A percentile compares a stretch with the other conserved stretches of the same genome.
Evolutionary conservation across 2,888 invertebrate species (phyloP).

Genomic region (Alcis repandata): DNA sequence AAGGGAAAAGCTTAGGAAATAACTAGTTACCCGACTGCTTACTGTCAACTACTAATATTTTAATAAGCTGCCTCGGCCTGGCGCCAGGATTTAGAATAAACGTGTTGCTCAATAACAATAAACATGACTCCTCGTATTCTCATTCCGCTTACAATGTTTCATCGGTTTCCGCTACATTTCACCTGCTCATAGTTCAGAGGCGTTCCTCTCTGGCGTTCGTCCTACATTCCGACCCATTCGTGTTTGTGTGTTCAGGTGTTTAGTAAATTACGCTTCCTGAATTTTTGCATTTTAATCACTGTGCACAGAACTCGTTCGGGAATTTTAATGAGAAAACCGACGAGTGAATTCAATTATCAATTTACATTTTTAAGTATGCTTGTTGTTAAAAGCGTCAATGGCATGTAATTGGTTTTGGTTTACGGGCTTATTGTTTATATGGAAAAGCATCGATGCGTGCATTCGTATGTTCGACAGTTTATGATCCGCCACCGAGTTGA

Average conservation of each 20-base stretch:
- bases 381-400: conserved; percentile 59
- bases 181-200: conserved; percentile 49
- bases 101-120: conserved; percentile 43
- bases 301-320: conserved; percentile 35
- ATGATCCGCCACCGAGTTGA: conserved; percentile 60
- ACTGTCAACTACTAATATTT: conserved; percentile 15
- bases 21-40: conserved; percentile 25
- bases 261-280: conserved; percentile 42
- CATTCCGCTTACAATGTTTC: conserved; percentile 49
- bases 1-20: conserved; percentile 54
- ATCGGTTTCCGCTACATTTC: conserved; percentile 49
- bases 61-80: conserved; percentile 11
- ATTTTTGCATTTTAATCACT: conserved; percentile 49
- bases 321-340: conserved; percentile 45
- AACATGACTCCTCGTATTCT: conserved; percentile 39
- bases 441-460: conserved; percentile 63
- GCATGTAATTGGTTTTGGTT: conserved; percentile 81
- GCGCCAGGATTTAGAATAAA: conserved; percentile 33
- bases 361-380: conserved; percentile 51
- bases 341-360: conserved; percentile 44
- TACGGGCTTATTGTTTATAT: conserved; percentile 73
- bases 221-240: conserved; percentile 46
- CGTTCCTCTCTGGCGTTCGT: conserved; percentile 42
- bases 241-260: conserved; percentile 46
- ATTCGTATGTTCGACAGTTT: conserved; percentile 56